These are phyloP conservation scores for Aquatica leii DNA, from an alignment of 2,888 invertebrate species.

Conservation along the genomic window DNA sequence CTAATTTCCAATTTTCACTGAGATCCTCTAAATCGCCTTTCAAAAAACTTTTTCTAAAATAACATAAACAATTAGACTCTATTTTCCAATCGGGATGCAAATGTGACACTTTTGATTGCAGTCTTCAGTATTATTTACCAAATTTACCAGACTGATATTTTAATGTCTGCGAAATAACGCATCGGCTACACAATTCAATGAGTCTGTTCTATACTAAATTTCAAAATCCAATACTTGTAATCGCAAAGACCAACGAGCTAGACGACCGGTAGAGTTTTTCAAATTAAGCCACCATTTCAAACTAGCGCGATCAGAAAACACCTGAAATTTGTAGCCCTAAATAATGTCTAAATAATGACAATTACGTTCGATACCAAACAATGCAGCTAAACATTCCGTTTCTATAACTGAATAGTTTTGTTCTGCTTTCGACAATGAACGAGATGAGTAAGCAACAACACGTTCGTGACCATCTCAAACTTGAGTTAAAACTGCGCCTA, in stretches of 20 bases:
- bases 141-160: too few relatives aligned
- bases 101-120: too few relatives aligned
- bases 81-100: too few relatives aligned
- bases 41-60: not conserved
- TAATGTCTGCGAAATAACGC: too few relatives aligned
- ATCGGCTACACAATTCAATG: too few relatives aligned
- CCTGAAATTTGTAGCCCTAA: not conserved
- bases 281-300: too few relatives aligned
- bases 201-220: not conserved
- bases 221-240: not conserved
- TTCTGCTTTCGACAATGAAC: not conserved
- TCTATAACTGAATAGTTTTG: slow-evolving; percentile 3
- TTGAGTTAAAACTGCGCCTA: too few relatives aligned
- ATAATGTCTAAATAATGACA: not conserved
- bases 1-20: not conserved
- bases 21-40: not conserved
- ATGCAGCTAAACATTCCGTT: not conserved
- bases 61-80: not conserved
- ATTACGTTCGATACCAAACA: slow-evolving; percentile 1
- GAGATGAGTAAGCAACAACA: not conserved
- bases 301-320: not conserved
- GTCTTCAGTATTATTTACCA: too few relatives aligned
- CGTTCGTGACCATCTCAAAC: too few relatives aligned
- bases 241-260: too few relatives aligned
- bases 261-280: too few relatives aligned